Percentiles rank a stretch among this genome's conserved stretches.
These are phyloP conservation scores for Acanthornis magna DNA, from an alignment of 2,797 vertebrate species.

Conservation along the genomic window DNA sequence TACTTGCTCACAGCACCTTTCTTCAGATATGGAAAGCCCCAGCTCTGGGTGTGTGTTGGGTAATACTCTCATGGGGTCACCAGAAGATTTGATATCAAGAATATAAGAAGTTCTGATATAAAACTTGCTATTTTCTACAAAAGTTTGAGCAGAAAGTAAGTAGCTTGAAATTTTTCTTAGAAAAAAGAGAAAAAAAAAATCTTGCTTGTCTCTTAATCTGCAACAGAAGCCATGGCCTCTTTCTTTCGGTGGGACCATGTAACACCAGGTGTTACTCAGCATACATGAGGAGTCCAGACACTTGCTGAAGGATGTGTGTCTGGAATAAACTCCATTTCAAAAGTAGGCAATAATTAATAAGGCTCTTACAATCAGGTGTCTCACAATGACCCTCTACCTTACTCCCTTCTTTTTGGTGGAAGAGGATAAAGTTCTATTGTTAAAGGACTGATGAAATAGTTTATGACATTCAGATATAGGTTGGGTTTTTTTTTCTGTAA, in stretches of 20 bases:
- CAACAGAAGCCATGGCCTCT: background rate
- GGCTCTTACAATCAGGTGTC: background rate
- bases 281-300: background rate
- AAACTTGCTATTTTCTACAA: background rate
- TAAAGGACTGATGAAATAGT: background rate
- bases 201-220: background rate
- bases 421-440: background rate
- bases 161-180: background rate
- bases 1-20: background rate
- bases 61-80: background rate
- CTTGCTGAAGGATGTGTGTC: background rate
- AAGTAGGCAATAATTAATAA: background rate
- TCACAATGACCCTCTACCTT: background rate
- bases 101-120: background rate
- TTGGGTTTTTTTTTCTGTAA: background rate
- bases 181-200: background rate
- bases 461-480: background rate
- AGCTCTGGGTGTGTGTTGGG: background rate
- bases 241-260: background rate
- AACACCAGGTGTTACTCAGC: background rate
- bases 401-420: background rate
- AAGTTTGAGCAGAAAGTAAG: background rate
- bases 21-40: background rate
- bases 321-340: background rate
- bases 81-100: background rate